Base-by-base conservation (phyloP, 2,888 invertebrate species). In the Drosophila prostipennis region DNA sequence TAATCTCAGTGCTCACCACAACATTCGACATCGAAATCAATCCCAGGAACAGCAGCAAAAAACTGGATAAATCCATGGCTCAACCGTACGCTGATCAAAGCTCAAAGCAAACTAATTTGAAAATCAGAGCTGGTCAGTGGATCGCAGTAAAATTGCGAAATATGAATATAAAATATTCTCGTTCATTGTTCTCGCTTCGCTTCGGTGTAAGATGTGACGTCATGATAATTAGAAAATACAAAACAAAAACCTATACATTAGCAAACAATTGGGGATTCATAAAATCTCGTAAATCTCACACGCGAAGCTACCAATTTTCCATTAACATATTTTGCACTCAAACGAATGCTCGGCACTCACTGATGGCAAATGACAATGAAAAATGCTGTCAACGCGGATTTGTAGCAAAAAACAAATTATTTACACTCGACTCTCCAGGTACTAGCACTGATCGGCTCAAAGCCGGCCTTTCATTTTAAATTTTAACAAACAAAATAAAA, bases 191-290 rank as follows among this genome's bases (percentile, higher is more conserved):
- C 61, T 46, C 48, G 37, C 45, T 37, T 49, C 52, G 48, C 60
- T 70, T 40, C 49, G 39, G 36, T 45, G 57, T 55, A 39, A 46
- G n/a, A 58, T 37, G 37, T 88, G 87, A 88, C 82, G 89, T 86
- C 84, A 88, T 69, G 26, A 72, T 80, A 88, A 86, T 83, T 83
- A 78, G 61, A 67, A 73, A 72, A 69, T 16, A 29, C 40, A 54
- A 40, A 55, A 40, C 3, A 29, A 52, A 40, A 55, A 46, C 14
- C 19, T 14, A 70, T 64, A 67, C 56, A 54, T 16, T 39, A 29
- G 29, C 39, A 40, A 48, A 34, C 48, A 48, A 32, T 48, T 48
- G 32, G 46, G 19, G 6, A 43, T 13, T 68, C 67, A 75, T 48
- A 53, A 63, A 64, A 40, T 11, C 46, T 58, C 63, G 63, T 13